Base-by-base conservation (phyloP, 2,113 vertebrate species). In the Danio rerio region DNA sequence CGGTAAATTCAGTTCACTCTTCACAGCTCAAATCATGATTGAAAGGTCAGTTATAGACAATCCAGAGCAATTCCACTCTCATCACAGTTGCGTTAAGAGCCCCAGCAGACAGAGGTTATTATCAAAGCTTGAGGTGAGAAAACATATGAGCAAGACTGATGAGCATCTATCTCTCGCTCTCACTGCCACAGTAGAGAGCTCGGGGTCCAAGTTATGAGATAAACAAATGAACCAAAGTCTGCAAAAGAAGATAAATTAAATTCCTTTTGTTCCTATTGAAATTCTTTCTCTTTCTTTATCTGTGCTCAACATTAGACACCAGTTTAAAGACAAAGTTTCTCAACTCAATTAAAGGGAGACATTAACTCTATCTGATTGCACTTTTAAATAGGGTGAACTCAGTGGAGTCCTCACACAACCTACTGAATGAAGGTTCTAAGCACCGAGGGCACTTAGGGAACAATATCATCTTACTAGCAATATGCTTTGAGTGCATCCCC, bases 111-210 rank as follows among this genome's bases (percentile, higher is more conserved):
- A 69, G 16, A 8, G 8, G 49, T 83, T 43, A 81, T 62, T 79
- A 50, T 31, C 16, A 1, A 21, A 66, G 53, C 21, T 65, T 83
- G 86, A 49, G 80, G 55, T 71, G 62, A 85, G 81, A 74, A 20
- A 55, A 78, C 58, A 18, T 52, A 40, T 18, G 47, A 52, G 15
- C 13, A 79, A 85, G 72, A 74, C 58, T 74, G 66, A 81, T 20
- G 12, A 74, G 47, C 16, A 42, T 79, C 72, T 45, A 18, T 49
- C 63, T 12, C 8, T 20, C 42, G 15, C 63, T 40, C 10, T 9
- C 20, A 50, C 83, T 50, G 16, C 5, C 50, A 73, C 49, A 20
- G 50, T 45, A 45, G 49, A 8, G 20, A 47, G 72, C 9, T 18
- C 18, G 62, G 50, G 40, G 13, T 62, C 20, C 7, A 12, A 68